These are phyloP conservation scores for Podarcis siculus DNA, from an alignment of 2,797 vertebrate species.

Conservation along the genomic window DNA sequence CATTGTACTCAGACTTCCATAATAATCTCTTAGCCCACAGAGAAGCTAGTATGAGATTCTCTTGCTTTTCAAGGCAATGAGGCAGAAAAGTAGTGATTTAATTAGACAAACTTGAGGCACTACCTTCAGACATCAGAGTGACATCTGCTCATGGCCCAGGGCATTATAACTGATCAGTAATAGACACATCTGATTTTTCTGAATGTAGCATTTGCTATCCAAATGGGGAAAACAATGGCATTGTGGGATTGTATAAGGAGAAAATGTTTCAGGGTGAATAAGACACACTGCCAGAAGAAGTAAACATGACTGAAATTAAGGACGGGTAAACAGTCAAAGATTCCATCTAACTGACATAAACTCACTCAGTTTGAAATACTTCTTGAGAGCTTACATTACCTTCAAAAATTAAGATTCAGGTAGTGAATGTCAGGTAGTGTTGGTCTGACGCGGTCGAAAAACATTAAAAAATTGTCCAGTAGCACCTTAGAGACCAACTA, in stretches of 20 bases:
- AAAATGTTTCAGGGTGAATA: not conserved
- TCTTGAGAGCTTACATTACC: not conserved
- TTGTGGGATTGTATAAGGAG: not conserved
- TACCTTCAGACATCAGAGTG: slow-evolving; percentile 47
- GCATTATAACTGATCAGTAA: slow-evolving; percentile 14
- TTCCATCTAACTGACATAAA: not conserved
- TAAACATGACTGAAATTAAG: not conserved
- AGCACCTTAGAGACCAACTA: no score
- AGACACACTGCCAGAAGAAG: not conserved
- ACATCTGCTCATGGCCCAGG: slow-evolving; percentile 19
- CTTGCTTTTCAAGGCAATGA: slow-evolving; percentile 33
- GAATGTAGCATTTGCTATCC: slow-evolving; percentile 21
- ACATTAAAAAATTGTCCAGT: no score
- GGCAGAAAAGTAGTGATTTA: slow-evolving; percentile 45
- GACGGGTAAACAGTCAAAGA: not conserved
- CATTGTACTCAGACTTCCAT: slow-evolving; percentile 39
- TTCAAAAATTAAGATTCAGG: not conserved
- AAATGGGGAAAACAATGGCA: not conserved
- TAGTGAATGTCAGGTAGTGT: no score
- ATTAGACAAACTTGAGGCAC: slow-evolving; percentile 15
- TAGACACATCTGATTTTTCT: slow-evolving; percentile 21
- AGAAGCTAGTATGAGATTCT: not conserved
- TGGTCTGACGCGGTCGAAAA: no score
- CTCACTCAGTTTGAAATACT: fast-evolving
- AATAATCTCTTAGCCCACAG: slow-evolving; percentile 17